Evolutionary conservation across 2,888 invertebrate genomes (phyloP).

Genomic region (Actias luna): DNA sequence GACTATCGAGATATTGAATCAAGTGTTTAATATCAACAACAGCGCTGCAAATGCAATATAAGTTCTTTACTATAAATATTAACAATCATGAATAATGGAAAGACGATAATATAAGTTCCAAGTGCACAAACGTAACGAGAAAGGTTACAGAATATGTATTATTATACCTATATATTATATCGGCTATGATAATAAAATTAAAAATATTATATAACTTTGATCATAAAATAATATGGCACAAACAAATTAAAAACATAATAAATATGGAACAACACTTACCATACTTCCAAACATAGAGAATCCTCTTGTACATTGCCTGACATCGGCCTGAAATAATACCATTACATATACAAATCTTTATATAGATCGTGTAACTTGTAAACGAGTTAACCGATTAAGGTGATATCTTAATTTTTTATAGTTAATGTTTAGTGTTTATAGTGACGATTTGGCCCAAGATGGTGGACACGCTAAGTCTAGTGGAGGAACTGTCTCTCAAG

Average conservation of each 20-base stretch:
- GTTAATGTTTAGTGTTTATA: too few species aligned
- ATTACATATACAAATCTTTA: too few species aligned
- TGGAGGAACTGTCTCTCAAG: too few species aligned
- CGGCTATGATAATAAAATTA: neutral
- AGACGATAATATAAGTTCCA: neutral
- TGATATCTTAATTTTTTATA: too few species aligned
- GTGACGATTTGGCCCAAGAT: too few species aligned
- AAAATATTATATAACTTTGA: neutral
- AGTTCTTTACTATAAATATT: conserved; percentile 2
- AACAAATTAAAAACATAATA: too few species aligned
- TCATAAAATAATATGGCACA: too few species aligned
- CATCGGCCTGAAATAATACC: conserved; percentile 84
- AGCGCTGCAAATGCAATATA: neutral
- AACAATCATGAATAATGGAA: neutral
- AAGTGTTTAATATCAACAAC: neutral
- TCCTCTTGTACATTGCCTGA: conserved; percentile 87
- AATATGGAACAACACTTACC: conserved; percentile 74
- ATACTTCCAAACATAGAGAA: conserved; percentile 90
- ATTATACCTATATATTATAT: neutral
- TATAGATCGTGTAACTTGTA: too few species aligned
- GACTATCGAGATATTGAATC: conserved; percentile 8
- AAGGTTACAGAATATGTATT: neutral
- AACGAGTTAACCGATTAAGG: too few species aligned
- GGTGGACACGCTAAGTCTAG: too few species aligned
- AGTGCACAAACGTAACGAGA: neutral